Percentiles rank a stretch among this genome's conserved stretches.
Evolutionary conservation across 2,797 vertebrate species (phyloP).

Genomic region (Pelodytes ibericus): DNA sequence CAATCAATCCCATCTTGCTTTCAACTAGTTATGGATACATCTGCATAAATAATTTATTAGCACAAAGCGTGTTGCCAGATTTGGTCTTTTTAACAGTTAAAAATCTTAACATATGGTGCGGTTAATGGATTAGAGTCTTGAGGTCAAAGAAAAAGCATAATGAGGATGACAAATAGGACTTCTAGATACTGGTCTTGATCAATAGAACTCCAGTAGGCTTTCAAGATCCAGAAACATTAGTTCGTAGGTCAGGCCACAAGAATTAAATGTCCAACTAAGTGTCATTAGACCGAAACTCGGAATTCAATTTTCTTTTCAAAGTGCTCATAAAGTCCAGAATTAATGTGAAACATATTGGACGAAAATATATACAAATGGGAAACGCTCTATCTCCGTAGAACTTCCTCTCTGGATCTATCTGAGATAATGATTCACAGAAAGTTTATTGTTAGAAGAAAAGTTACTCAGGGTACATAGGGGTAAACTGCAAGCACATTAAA

Average conservation of each 20-base stretch:
- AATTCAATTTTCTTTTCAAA: not conserved
- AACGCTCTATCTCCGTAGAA: no score
- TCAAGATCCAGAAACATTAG: not conserved
- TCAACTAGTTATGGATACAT: conserved; percentile 40
- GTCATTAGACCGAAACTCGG: not conserved
- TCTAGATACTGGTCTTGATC: conserved; percentile 3
- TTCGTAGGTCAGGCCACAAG: conserved; percentile 17
- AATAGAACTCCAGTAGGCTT: not conserved
- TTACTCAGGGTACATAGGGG: no score
- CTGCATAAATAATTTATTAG: conserved; percentile 48
- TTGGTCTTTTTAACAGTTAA: conserved; percentile 39
- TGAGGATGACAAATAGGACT: conserved; percentile 25
- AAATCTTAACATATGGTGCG: conserved; percentile 32
- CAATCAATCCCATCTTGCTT: conserved; percentile 36
- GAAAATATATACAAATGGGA: no score
- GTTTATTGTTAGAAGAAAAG: no score
- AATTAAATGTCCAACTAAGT: not conserved
- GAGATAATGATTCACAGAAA: no score
- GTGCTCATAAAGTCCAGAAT: not conserved
- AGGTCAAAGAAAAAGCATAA: conserved; percentile 37
- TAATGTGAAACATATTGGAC: no score
- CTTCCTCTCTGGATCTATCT: no score
- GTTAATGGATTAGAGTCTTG: conserved; percentile 40
- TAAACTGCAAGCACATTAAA: no score
- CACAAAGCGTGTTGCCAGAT: conserved; percentile 21